A percentile compares a stretch with the other conserved stretches of the same genome.
Conservation (phyloP, 2,888 invertebrate genomes). For the Drosophila bunnanda region DNA sequence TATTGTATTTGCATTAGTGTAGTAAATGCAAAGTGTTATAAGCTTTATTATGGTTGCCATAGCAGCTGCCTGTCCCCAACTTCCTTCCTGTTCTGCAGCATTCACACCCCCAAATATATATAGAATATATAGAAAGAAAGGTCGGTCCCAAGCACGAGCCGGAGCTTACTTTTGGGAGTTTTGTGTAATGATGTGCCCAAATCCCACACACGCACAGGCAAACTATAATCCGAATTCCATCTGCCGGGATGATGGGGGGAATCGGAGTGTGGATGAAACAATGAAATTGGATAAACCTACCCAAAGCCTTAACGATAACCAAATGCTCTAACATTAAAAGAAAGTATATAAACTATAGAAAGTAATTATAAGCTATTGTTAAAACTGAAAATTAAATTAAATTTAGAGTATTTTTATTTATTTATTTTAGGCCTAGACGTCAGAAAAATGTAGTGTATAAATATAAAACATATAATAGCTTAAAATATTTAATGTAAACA, state of each 20-base stretch:
- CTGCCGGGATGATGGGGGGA: conserved; percentile 22
- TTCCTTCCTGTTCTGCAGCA: not conserved
- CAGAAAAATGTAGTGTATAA: too few species aligned
- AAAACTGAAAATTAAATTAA: too few species aligned
- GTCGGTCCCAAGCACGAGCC: conserved; percentile 39
- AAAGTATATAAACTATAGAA: not conserved
- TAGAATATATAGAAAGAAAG: conserved; percentile 10
- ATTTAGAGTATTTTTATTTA: too few species aligned
- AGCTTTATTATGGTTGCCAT: conserved; percentile 74
- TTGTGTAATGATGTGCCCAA: conserved; percentile 79
- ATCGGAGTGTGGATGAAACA: conserved; percentile 7
- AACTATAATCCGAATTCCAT: conserved; percentile 50
- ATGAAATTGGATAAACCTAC: not conserved
- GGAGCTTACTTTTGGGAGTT: conserved; percentile 70
- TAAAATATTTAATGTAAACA: too few species aligned
- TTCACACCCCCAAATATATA: conserved; percentile 12
- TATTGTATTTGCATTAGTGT: conserved; percentile 82
- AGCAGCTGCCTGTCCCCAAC: conserved; percentile 5
- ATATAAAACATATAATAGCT: too few species aligned
- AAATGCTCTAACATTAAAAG: not conserved
- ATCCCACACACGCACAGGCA: conserved; percentile 51
- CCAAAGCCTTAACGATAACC: not conserved
- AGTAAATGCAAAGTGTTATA: conserved; percentile 80
- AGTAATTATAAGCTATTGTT: too few species aligned
- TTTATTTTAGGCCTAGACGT: too few species aligned